These are phyloP conservation scores for Adela reaumurella DNA, from an alignment of 2,888 invertebrate genomes.

Conservation along the genomic window DNA sequence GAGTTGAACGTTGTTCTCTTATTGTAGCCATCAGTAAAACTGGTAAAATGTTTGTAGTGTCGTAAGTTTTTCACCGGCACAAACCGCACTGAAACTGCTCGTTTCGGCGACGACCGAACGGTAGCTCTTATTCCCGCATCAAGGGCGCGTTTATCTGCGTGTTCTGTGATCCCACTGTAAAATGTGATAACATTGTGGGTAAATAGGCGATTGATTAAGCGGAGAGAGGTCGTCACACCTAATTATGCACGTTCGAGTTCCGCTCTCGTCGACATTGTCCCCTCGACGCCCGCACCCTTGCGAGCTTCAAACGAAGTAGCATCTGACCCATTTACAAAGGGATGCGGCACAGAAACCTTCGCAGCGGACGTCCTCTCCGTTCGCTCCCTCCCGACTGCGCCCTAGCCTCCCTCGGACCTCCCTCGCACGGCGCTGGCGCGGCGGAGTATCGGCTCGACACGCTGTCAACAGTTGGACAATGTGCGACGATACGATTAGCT, in stretches of 20 bases:
- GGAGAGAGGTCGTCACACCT: background rate
- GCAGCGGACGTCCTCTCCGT: background rate
- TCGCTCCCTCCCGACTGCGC: background rate
- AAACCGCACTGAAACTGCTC: no score
- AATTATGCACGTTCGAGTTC: background rate
- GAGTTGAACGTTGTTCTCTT: no score
- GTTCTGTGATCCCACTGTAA: no score
- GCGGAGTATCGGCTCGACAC: background rate
- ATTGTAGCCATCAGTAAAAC: no score
- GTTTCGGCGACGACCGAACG: no score
- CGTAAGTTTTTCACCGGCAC: no score
- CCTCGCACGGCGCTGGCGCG: background rate
- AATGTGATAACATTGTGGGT: no score
- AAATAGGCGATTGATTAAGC: no score
- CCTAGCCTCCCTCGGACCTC: background rate
- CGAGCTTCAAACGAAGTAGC: background rate
- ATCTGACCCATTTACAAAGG: constrained; percentile 2
- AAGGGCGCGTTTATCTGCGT: no score
- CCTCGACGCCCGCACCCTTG: background rate
- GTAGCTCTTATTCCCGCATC: no score
- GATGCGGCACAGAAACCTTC: background rate
- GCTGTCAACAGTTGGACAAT: background rate
- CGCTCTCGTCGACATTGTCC: background rate
- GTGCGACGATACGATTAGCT: no score
- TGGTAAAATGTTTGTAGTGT: no score